Evolutionary conservation across 1,140 invertebrate genomes (phyloP).

Genomic region (Ephestia elutella): DNA sequence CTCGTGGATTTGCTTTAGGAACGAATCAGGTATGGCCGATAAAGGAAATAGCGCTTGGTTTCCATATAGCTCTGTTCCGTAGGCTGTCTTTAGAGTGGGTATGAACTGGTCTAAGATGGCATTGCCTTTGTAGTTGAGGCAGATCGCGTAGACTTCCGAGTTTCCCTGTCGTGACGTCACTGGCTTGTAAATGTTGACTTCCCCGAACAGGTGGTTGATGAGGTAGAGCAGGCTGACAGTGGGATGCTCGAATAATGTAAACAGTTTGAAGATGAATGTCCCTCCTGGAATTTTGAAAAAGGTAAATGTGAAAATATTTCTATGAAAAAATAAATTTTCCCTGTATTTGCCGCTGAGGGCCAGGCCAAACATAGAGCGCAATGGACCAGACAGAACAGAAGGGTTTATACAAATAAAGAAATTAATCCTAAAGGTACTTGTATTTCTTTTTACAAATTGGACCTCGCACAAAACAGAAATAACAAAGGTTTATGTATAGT

Average conservation of each 20-base stretch:
- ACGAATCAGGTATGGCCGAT: conserved; percentile 78
- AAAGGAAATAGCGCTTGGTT: conserved; percentile 77
- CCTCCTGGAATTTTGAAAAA: conserved; percentile 76
- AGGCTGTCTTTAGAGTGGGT: conserved; percentile 68
- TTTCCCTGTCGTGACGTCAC: conserved; percentile 94
- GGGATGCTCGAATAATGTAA: conserved; percentile 90
- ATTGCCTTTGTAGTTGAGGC: conserved; percentile 78
- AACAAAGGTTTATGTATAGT: no score
- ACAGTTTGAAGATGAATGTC: conserved; percentile 92
- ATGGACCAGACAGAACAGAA: no score
- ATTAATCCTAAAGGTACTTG: no score
- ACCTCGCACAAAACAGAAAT: no score
- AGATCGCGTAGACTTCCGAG: conserved; percentile 93
- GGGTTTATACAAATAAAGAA: no score
- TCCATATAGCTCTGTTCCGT: conserved; percentile 62
- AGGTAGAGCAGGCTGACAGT: conserved; percentile 88
- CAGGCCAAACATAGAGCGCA: no score
- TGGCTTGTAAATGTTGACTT: conserved; percentile 89
- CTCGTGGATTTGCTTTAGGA: conserved; percentile 80
- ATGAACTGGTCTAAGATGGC: conserved; percentile 63
- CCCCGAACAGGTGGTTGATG: conserved; percentile 82
- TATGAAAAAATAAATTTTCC: no score
- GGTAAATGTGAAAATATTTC: conserved; percentile 10
- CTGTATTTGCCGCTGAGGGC: no score
- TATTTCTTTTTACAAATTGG: no score